These are phyloP conservation scores for Bucco capensis DNA, from an alignment of 2,113 vertebrate species.

Conservation along the genomic window DNA sequence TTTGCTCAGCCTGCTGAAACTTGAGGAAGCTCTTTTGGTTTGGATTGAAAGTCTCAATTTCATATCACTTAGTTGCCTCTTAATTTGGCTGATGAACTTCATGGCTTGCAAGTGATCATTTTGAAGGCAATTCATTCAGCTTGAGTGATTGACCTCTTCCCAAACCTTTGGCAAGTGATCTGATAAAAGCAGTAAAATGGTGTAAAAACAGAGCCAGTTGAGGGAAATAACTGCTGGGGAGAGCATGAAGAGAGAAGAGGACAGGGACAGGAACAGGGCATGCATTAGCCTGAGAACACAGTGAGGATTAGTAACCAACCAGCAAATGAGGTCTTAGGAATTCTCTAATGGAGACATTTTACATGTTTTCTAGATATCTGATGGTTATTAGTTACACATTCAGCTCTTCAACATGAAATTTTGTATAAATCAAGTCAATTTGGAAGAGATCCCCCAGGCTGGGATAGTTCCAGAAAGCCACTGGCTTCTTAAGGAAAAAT, in stretches of 20 bases:
- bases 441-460: background rate
- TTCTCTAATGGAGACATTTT: background rate
- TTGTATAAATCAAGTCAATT: background rate
- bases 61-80: background rate
- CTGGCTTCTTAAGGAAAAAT: background rate
- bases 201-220: background rate
- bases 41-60: background rate
- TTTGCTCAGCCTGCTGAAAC: background rate
- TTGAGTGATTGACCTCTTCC: background rate
- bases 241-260: background rate
- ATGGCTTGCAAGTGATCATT: background rate
- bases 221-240: background rate
- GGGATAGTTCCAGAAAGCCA: background rate
- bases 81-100: background rate
- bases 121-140: background rate
- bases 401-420: background rate
- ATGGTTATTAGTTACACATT: constrained; percentile 1
- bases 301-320: background rate
- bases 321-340: background rate
- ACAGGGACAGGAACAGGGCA: background rate
- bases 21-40: background rate
- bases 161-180: background rate
- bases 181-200: background rate
- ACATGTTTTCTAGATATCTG: background rate
- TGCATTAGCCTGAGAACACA: background rate